Evolutionary conservation across 2,113 vertebrate genomes (phyloP), one percentile per base, ranked within the genome.

Genomic region (Oophaga pumilio): DNA sequence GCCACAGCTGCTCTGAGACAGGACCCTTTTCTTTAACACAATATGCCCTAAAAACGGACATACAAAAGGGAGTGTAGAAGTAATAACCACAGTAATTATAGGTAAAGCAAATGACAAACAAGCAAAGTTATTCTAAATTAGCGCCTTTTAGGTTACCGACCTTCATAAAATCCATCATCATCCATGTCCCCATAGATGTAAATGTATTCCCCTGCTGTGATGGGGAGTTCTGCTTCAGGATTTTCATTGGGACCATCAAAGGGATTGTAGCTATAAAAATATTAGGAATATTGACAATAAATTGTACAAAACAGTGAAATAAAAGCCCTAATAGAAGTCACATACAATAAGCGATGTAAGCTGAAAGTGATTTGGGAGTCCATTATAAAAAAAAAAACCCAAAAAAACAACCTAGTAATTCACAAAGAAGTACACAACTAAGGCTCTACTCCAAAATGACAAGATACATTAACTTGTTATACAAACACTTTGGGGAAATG

Each of bases 111-210:
- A 28, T 17, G 1, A 26, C 13, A 11, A 68, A 4, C 26, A 33
- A 69, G 6, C 17, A 73, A 71, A 28, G 9, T 73, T 15, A 43
- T 18, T 43, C 18, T 69, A 24, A 26, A 2, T 10, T 68, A 13
- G 11, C 0, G 11, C 6, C 26, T 24, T 24, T 14, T 8, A 64
- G 20, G 1, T 64, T 28, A 89, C 88, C 76, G 86, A 98, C 98
- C 98, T 97, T 99, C 98, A 93, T 97, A 99, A 93, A 99, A 99
- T 90, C 98, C 97, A 68, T 99, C 98, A 85, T 99, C 98, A 80
- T 99, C 98, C 98, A 99, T 97, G 91, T 96, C 96, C 88, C 98
- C 98, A 33, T 97, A 99, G 88, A 99, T 91, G 50, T 99, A 99
- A 92, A 99, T 97, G 88, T 99, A 99, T 85, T 99, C 98, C 82